Conservation (phyloP, 1,140 invertebrate genomes). For the Pomacea maculata region DNA sequence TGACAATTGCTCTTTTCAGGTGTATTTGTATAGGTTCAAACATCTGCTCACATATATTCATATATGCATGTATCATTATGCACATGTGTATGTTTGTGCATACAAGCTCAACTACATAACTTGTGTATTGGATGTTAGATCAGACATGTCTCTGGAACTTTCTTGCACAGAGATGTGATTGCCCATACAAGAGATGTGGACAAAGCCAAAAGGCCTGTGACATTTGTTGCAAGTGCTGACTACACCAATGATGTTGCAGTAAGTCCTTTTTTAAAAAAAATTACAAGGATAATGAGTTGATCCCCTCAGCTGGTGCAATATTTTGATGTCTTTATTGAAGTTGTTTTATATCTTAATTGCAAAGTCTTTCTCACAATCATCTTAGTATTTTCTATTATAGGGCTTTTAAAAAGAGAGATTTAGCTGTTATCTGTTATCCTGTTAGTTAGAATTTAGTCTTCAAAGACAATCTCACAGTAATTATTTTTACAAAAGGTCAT, state of each 20-base stretch:
- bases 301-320: background rate
- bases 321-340: background rate
- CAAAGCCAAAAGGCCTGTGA: constrained; percentile 78
- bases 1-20: too few relatives aligned
- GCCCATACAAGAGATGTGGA: constrained; percentile 71
- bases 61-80: too few relatives aligned
- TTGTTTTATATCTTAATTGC: background rate
- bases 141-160: background rate
- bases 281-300: background rate
- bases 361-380: background rate
- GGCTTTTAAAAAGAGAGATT: background rate
- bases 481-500: too few relatives aligned
- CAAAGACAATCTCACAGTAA: too few relatives aligned
- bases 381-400: too few relatives aligned
- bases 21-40: too few relatives aligned
- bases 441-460: too few relatives aligned
- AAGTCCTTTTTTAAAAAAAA: constrained; percentile 44
- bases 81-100: too few relatives aligned
- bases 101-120: too few relatives aligned
- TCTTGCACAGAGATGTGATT: constrained; percentile 55
- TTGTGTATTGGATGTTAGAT: too few relatives aligned
- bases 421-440: too few relatives aligned
- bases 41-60: too few relatives aligned
- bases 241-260: constrained; percentile 69
- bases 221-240: constrained; percentile 71